Evolutionary conservation across 2,113 vertebrate genomes (phyloP).

Genomic region (Oreocharis arfaki): DNA sequence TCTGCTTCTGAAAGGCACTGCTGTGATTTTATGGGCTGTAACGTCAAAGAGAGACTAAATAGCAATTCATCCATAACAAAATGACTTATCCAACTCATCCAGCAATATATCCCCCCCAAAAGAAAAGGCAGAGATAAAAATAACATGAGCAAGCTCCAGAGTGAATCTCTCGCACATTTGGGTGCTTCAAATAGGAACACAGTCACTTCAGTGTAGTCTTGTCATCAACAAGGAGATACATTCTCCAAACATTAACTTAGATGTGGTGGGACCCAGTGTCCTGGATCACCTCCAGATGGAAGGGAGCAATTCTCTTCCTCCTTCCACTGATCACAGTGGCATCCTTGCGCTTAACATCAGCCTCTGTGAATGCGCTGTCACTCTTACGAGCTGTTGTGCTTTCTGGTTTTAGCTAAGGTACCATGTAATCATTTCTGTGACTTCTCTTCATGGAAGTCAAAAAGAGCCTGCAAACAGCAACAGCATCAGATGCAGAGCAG

Average conservation of each 20-base stretch:
- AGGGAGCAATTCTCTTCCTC: not conserved
- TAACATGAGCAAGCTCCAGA: not conserved
- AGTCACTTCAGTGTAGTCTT: not conserved
- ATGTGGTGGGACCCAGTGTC: not conserved
- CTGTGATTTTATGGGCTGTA: not conserved
- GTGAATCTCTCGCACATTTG: not conserved
- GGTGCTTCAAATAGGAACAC: not conserved
- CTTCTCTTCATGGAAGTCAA: not conserved
- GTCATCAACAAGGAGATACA: not conserved
- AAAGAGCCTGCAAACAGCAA: not conserved
- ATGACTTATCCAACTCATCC: not conserved
- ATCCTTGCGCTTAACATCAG: not conserved
- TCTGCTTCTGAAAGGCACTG: constrained; percentile 27
- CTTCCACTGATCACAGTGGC: not conserved
- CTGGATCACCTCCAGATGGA: not conserved
- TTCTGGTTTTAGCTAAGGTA: not conserved
- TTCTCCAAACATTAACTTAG: not conserved
- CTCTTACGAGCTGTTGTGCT: accelerated
- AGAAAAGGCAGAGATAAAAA: not conserved
- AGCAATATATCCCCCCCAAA: not conserved
- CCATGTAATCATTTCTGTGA: not conserved
- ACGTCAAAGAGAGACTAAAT: not conserved
- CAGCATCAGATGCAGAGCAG: not conserved
- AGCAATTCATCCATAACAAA: not conserved
- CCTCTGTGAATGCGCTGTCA: not conserved